Evolutionary conservation across 30 jellyfish, hydroid and myxozoan species (phyloP).

Genomic region (Catostylus mosaicus): DNA sequence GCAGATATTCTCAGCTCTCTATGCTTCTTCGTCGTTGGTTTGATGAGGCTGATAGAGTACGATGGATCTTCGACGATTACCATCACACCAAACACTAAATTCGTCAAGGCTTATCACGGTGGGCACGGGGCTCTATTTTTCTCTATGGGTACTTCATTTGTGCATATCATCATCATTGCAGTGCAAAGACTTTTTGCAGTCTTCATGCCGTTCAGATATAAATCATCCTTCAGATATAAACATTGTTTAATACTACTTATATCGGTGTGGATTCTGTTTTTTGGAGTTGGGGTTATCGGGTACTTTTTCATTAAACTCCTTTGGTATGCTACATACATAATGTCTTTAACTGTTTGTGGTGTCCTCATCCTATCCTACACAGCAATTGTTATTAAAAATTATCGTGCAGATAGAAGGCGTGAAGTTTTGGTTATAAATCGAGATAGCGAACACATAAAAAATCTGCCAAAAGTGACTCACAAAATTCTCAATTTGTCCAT

Average conservation of each 20-base stretch:
- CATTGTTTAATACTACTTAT: constrained; percentile 1
- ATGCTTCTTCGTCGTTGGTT: constrained; percentile 9
- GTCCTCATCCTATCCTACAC: background rate
- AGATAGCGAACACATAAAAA: too few relatives aligned
- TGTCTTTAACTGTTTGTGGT: background rate
- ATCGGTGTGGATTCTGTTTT: constrained; percentile 1
- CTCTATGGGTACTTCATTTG: constrained; percentile 31
- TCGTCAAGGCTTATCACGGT: constrained; percentile 5
- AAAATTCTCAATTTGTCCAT: constrained; percentile 4
- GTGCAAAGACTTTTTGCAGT: constrained; percentile 37
- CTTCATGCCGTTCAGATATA: constrained; percentile 19
- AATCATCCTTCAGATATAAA: background rate
- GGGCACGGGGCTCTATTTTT: constrained; percentile 35
- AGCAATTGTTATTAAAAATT: constrained; percentile 22
- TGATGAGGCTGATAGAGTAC: constrained; percentile 16
- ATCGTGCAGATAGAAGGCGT: constrained; percentile 8
- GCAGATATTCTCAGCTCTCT: constrained; percentile 29
- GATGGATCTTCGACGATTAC: background rate
- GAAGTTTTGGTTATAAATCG: too few relatives aligned
- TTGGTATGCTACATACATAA: constrained; percentile 14
- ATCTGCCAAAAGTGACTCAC: too few relatives aligned
- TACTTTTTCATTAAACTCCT: background rate
- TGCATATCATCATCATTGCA: constrained; percentile 31
- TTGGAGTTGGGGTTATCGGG: constrained; percentile 3
- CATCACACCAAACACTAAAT: constrained; percentile 2